A percentile compares a stretch with the other conserved stretches of the same genome.
Conservation (phyloP, 2,113 vertebrate genomes). For the Nerophis ophidion region DNA sequence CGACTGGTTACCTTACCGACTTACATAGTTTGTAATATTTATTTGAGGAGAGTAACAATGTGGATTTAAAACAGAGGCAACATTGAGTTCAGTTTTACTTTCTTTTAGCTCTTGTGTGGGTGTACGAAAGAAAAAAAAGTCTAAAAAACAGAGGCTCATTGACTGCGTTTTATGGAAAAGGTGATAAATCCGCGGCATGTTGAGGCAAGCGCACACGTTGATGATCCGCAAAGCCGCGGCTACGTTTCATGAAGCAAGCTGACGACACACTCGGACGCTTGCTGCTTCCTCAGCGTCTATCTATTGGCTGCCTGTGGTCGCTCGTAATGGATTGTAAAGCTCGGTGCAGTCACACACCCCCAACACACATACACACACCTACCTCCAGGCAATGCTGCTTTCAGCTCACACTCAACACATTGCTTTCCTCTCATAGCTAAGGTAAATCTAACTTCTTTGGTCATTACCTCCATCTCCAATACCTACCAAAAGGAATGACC, state of each 20-base stretch:
- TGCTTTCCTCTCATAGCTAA: constrained; percentile 36
- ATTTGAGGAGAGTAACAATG: constrained; percentile 2
- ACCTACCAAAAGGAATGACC: constrained; percentile 36
- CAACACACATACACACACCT: constrained; percentile 18
- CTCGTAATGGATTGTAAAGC: constrained; percentile 53
- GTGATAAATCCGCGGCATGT: constrained; percentile 4
- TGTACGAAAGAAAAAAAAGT: neutral
- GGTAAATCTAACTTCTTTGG: constrained; percentile 37
- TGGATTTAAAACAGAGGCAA: neutral
- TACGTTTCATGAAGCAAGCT: constrained; percentile 16
- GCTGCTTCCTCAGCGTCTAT: constrained; percentile 28
- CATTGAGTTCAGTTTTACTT: constrained; percentile 3
- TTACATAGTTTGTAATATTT: constrained; percentile 9
- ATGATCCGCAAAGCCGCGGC: constrained; percentile 1
- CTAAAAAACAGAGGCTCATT: constrained; percentile 7
- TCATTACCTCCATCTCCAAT: constrained; percentile 35
- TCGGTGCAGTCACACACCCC: constrained; percentile 35
- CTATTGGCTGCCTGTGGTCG: constrained; percentile 44
- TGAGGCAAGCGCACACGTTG: neutral
- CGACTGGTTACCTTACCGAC: neutral
- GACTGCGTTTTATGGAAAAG: constrained; percentile 8
- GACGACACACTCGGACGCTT: constrained; percentile 7
- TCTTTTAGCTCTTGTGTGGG: neutral
- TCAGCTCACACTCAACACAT: constrained; percentile 42
- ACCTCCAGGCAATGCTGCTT: constrained; percentile 58